These are phyloP conservation scores for Gymnoscopelus microlampas DNA, from an alignment of 2,797 vertebrate genomes.

Conservation along the genomic window DNA sequence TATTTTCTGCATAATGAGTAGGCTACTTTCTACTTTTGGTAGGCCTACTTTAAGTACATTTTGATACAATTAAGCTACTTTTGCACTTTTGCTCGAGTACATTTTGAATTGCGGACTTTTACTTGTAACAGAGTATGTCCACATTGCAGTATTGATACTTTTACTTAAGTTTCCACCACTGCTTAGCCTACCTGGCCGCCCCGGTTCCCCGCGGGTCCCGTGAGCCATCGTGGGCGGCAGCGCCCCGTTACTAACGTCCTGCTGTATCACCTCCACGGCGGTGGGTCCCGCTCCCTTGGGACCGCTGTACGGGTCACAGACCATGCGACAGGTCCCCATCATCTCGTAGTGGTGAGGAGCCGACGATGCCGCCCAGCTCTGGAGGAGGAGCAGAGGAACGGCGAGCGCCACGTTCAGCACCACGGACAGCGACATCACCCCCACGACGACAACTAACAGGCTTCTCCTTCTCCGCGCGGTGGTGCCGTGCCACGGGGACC, in stretches of 20 bases:
- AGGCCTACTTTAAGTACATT: no score
- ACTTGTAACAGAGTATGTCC: no score
- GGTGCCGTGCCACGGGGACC: constrained; percentile 69
- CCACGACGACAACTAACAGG: constrained; percentile 80
- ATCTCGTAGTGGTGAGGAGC: constrained; percentile 93
- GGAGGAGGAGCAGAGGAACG: constrained; percentile 86
- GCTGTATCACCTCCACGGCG: constrained; percentile 86
- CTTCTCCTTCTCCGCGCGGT: constrained; percentile 84
- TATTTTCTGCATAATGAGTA: no score
- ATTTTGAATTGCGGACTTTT: no score
- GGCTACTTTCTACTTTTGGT: no score
- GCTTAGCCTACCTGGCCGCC: constrained; percentile 77
- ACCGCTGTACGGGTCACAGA: constrained; percentile 90
- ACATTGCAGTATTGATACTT: no score
- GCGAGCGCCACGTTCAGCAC: constrained; percentile 83
- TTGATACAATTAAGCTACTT: no score
- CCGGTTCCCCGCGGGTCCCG: constrained; percentile 89
- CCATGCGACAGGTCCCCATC: constrained; percentile 97
- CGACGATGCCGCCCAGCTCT: constrained; percentile 81
- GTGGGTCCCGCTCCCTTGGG: constrained; percentile 60
- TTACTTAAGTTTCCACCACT: no score
- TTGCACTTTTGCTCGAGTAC: no score
- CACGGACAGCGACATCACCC: constrained; percentile 78
- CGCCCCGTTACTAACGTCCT: constrained; percentile 83
- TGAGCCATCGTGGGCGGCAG: constrained; percentile 87